These are phyloP conservation scores for Falco punctatus DNA, from an alignment of 2,113 vertebrate genomes.

Conservation along the genomic window DNA sequence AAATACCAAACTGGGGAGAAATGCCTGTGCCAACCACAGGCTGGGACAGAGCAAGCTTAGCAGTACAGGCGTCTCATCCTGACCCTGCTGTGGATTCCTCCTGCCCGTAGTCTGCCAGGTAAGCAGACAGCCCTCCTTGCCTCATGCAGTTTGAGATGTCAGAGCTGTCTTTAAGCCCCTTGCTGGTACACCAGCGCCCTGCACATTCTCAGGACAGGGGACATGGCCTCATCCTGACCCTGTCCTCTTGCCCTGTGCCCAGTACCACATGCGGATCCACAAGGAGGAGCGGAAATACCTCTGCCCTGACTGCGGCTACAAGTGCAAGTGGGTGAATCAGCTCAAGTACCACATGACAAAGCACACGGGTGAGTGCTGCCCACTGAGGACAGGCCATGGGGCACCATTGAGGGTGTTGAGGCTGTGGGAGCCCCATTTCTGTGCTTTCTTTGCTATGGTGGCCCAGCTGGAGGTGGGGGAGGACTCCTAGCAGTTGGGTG, in stretches of 20 bases:
- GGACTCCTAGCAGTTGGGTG: not conserved
- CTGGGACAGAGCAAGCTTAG: not conserved
- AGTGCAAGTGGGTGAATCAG: conserved; percentile 99
- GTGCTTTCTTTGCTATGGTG: not conserved
- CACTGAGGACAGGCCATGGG: rapidly evolving
- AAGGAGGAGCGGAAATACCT: conserved; percentile 95
- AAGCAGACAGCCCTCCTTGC: not conserved
- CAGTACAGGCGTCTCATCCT: not conserved
- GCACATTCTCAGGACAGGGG: not conserved
- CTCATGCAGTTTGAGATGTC: not conserved
- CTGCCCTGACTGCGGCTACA: conserved; percentile 96
- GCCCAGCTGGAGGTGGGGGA: not conserved
- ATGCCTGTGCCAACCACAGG: not conserved
- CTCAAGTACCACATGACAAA: conserved; percentile 99
- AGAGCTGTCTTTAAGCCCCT: not conserved
- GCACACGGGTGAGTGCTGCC: conserved; percentile 85
- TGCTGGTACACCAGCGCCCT: not conserved
- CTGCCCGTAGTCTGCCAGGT: not conserved
- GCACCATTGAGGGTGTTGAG: not conserved
- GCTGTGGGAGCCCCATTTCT: not conserved
- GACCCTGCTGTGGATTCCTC: not conserved
- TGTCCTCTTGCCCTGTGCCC: not conserved
- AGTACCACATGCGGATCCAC: conserved; percentile 98
- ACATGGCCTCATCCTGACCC: not conserved
- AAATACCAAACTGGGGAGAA: not conserved